Evolutionary conservation across 2,113 vertebrate genomes (phyloP).

Genomic region (Carassius carassius): DNA sequence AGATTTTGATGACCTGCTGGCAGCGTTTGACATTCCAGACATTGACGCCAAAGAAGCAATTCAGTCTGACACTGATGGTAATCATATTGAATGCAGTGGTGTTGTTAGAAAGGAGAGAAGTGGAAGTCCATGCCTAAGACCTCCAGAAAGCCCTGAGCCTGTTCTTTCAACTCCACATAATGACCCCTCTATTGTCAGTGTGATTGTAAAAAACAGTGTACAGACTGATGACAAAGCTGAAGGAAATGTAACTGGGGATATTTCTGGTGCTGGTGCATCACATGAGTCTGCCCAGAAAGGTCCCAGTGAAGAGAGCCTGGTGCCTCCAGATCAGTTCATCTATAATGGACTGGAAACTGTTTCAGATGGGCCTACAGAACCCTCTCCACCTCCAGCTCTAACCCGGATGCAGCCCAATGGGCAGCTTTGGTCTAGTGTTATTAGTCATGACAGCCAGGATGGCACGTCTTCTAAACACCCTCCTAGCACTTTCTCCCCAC

Average conservation of each 20-base stretch:
- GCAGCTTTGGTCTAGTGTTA: conserved; percentile 61
- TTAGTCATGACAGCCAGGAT: conserved; percentile 37
- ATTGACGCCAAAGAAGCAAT: conserved; percentile 94
- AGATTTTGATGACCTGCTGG: conserved; percentile 95
- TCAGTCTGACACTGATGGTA: conserved; percentile 77
- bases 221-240: conserved; percentile 64
- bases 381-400: conserved; percentile 36
- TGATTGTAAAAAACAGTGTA: conserved; percentile 95
- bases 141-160: conserved; percentile 40
- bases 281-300: conserved; percentile 42
- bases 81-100: conserved; percentile 61
- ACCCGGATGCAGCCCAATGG: conserved; percentile 52
- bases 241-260: not conserved
- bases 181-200: conserved; percentile 86
- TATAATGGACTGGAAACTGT: conserved; percentile 65
- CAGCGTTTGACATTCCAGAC: conserved; percentile 97
- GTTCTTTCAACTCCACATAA: conserved; percentile 43
- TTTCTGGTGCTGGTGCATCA: conserved; percentile 47
- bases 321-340: conserved; percentile 54
- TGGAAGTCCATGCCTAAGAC: conserved; percentile 62
- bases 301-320: conserved; percentile 43
- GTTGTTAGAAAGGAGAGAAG: conserved; percentile 60
- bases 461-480: conserved; percentile 16
- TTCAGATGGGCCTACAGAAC: conserved; percentile 39
- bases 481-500: conserved; percentile 37